phyloP scores from a whole-genome alignment of 2,797 vertebrate species.

The Sebastes paucispinis region DNA sequence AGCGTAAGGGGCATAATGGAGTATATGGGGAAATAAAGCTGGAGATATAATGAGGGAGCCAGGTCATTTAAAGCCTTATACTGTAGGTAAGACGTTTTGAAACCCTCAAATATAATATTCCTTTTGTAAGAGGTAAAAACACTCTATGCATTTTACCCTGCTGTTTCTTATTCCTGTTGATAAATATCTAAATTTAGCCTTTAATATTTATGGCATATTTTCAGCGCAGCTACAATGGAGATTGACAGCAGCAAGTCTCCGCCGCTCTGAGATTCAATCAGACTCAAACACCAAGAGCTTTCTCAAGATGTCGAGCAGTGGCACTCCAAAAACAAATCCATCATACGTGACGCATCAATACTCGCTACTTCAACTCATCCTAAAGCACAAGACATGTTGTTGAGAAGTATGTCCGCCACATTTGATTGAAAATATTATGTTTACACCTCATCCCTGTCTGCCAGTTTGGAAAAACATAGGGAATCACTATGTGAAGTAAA shows the following conservation, averaged over 20 bases:
- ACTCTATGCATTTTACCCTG: neutral
- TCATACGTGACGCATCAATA: neutral
- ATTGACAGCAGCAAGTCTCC: conserved; percentile 20
- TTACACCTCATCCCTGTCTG: neutral
- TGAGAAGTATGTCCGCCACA: neutral
- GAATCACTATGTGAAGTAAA: neutral
- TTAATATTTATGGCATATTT: neutral
- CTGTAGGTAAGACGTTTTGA: neutral
- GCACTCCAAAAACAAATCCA: conserved; percentile 21
- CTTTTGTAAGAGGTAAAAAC: neutral
- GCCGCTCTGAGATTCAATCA: conserved; percentile 1
- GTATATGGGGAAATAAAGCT: neutral
- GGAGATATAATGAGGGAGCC: neutral
- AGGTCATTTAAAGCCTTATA: neutral
- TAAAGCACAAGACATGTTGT: neutral
- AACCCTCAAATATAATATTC: neutral
- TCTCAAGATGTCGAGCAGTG: neutral
- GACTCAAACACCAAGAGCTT: conserved; percentile 2
- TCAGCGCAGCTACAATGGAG: neutral
- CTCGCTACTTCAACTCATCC: neutral
- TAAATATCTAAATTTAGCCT: neutral
- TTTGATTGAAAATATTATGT: neutral
- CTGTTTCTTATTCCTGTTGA: neutral
- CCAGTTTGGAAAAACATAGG: neutral
- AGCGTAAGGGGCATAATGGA: neutral